These are phyloP conservation scores for Scelioninae gen. 1 DNA, from an alignment of 2,888 invertebrate genomes.

Conservation along the genomic window DNA sequence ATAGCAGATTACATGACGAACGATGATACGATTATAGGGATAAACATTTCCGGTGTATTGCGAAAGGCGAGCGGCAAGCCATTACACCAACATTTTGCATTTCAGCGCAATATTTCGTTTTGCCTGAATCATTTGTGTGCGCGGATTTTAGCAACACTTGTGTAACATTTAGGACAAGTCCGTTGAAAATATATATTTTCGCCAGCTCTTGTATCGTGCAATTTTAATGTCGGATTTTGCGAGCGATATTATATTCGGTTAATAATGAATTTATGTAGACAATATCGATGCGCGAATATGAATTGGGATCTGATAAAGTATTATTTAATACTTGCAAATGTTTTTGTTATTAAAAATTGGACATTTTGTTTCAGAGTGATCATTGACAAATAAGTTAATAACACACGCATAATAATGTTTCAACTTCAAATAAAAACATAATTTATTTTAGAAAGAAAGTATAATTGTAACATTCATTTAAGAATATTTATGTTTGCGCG, in stretches of 20 bases:
- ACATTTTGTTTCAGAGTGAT: constrained; percentile 9
- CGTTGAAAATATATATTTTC: constrained; percentile 55
- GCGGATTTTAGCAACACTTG: constrained; percentile 52
- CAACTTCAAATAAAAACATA: neutral
- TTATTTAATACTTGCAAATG: constrained; percentile 28
- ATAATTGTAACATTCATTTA: too few species aligned
- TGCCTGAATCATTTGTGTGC: constrained; percentile 41
- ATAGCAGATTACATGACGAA: constrained; percentile 60
- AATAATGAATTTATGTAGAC: constrained; percentile 50
- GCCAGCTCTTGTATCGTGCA: constrained; percentile 21
- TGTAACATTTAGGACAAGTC: constrained; percentile 62
- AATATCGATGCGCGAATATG: constrained; percentile 15
- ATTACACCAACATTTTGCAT: constrained; percentile 46
- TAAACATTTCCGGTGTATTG: constrained; percentile 47
- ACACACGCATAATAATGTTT: neutral
- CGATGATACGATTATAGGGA: constrained; percentile 59
- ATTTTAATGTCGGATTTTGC: constrained; percentile 54
- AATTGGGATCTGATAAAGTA: constrained; percentile 40
- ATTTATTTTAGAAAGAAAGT: too few species aligned
- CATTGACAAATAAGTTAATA: constrained; percentile 6
- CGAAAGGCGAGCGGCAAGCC: constrained; percentile 36
- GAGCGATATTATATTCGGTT: constrained; percentile 33
- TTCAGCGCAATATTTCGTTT: constrained; percentile 56
- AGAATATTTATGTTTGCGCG: too few species aligned
- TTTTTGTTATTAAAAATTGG: constrained; percentile 20